Conservation (phyloP, 1,140 invertebrate genomes). For the Temnothorax curvispinosus region DNA sequence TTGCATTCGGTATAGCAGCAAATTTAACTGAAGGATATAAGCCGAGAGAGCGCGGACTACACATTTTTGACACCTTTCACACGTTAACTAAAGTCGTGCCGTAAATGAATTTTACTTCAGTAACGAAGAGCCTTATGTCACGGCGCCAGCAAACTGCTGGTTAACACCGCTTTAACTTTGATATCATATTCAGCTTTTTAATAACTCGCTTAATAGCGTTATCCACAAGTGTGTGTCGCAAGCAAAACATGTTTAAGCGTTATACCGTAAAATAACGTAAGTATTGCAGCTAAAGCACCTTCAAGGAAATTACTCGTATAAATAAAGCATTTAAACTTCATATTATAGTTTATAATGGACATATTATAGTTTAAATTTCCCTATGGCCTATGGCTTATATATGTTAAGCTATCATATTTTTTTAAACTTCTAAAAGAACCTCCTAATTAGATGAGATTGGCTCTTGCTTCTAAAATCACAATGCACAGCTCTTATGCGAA, state of each 20-base stretch:
- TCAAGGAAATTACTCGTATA: slow-evolving; percentile 18
- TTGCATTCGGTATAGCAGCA: slow-evolving; percentile 17
- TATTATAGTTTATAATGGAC: background rate
- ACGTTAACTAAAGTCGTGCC: background rate
- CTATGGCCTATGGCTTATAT: too few relatives aligned
- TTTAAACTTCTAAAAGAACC: background rate
- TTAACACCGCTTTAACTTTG: slow-evolving; percentile 56
- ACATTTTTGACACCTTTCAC: slow-evolving; percentile 30
- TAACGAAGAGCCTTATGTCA: slow-evolving; percentile 50
- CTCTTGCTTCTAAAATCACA: background rate
- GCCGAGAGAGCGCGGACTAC: background rate
- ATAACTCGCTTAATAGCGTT: slow-evolving; percentile 48
- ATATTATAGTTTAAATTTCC: background rate
- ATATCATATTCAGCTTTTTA: slow-evolving; percentile 60
- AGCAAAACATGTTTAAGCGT: slow-evolving; percentile 36
- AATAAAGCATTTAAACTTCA: background rate
- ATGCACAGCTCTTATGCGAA: background rate
- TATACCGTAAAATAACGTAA: slow-evolving; percentile 17
- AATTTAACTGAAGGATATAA: slow-evolving; percentile 26
- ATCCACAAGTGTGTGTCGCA: slow-evolving; percentile 34
- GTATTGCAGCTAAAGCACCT: slow-evolving; percentile 21
- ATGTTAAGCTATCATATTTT: background rate
- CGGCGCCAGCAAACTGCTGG: slow-evolving; percentile 45
- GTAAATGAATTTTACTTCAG: slow-evolving; percentile 48
- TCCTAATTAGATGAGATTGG: background rate